Conservation (phyloP, 2,888 invertebrate species). For the Apeira syringaria region DNA sequence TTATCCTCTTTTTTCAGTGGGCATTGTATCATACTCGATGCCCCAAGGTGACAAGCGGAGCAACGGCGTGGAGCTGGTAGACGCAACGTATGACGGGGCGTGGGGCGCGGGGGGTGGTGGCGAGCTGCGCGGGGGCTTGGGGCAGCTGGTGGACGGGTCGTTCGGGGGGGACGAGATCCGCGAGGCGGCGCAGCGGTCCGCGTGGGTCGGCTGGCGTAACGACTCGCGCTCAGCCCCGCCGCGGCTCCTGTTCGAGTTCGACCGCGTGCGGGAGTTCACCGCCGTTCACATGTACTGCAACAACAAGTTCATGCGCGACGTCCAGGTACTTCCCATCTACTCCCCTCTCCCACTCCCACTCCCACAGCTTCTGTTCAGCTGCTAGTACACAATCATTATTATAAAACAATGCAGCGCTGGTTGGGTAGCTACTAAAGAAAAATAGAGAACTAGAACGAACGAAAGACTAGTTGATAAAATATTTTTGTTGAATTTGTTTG, state of each 20-base stretch:
- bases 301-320: constrained; percentile 93
- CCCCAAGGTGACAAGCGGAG: constrained; percentile 93
- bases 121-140: constrained; percentile 89
- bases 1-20: constrained; percentile 81
- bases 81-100: constrained; percentile 93
- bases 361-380: no score
- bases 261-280: constrained; percentile 93
- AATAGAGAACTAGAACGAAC: no score
- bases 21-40: constrained; percentile 93
- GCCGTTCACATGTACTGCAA: constrained; percentile 92
- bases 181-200: constrained; percentile 84
- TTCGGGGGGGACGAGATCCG: constrained; percentile 88
- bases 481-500: no score
- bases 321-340: constrained; percentile 43
- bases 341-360: no score
- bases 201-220: constrained; percentile 97
- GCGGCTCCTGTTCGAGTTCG: constrained; percentile 91
- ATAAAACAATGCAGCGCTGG: no score
- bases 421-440: no score
- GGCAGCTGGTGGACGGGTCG: constrained; percentile 93
- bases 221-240: constrained; percentile 86
- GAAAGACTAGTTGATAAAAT: no score
- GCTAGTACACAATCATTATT: no score
- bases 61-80: constrained; percentile 91
- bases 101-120: constrained; percentile 84